Conservation (phyloP, 2,888 invertebrate species). For the Desoria tigrina region DNA sequence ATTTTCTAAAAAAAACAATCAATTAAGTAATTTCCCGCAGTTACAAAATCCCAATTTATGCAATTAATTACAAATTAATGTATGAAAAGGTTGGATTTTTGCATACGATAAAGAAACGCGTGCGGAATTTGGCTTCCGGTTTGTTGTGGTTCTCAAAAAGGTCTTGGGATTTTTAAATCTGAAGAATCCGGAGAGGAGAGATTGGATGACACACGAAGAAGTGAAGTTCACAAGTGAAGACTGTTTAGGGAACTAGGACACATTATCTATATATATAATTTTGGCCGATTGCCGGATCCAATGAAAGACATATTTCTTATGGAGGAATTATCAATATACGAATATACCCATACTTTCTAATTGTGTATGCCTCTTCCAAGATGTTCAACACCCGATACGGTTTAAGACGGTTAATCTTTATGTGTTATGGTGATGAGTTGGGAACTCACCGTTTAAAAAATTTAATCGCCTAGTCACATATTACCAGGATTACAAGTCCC, state of each 20-base stretch:
- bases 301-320: conserved; percentile 3
- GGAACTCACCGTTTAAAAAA: not conserved
- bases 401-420: conserved; percentile 1
- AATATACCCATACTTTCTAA: conserved; percentile 11
- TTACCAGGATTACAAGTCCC: not conserved
- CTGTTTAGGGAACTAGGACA: conserved; percentile 32
- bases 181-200: conserved; percentile 7
- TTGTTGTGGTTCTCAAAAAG: not conserved
- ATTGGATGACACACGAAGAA: conserved; percentile 23
- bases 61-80: not conserved
- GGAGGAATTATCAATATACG: conserved; percentile 28
- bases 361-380: too few relatives aligned
- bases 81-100: too few relatives aligned
- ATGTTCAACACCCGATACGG: too few relatives aligned
- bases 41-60: not conserved
- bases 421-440: not conserved
- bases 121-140: conserved; percentile 8
- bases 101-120: not conserved
- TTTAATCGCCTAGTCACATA: not conserved
- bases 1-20: too few relatives aligned
- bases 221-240: conserved; percentile 30
- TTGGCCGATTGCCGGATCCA: conserved; percentile 41
- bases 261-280: conserved; percentile 38
- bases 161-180: conserved; percentile 1
- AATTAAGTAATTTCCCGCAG: not conserved